Evolutionary conservation across 1,140 invertebrate genomes (phyloP).

Genomic region (Zaprionus nigranus): DNA sequence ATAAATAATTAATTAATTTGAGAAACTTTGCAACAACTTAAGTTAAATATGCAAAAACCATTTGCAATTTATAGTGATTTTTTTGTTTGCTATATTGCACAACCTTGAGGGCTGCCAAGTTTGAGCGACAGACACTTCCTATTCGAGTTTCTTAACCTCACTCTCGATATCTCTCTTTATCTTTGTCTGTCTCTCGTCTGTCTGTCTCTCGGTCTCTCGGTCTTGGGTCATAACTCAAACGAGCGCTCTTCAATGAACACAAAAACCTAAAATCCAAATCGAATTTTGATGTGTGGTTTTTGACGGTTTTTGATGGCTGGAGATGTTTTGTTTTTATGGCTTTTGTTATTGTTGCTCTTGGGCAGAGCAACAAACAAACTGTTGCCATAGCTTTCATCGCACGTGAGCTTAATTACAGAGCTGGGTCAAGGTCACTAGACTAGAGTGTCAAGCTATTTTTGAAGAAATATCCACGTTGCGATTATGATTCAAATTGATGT

Average conservation of each 20-base stretch:
- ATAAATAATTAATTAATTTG: conserved; percentile 8
- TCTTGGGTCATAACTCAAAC: conserved; percentile 29
- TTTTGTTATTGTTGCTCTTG: background rate
- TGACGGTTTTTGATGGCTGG: conserved; percentile 4
- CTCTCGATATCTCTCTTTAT: conserved; percentile 1
- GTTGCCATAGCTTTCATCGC: conserved; percentile 14
- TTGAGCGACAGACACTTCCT: conserved; percentile 35
- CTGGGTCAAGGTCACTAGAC: conserved; percentile 30
- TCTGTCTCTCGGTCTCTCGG: background rate
- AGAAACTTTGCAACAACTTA: background rate
- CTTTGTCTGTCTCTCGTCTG: background rate
- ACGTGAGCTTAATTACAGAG: conserved; percentile 5
- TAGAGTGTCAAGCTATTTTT: background rate
- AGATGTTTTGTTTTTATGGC: background rate
- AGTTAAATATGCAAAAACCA: conserved; percentile 20
- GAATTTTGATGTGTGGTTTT: conserved; percentile 17
- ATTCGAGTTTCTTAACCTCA: conserved; percentile 48
- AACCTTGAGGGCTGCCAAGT: conserved; percentile 37
- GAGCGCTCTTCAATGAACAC: conserved; percentile 18
- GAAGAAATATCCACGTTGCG: background rate
- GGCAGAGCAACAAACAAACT: conserved; percentile 1
- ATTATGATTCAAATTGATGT: background rate
- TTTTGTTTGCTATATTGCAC: background rate
- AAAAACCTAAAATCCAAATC: conserved; percentile 19
- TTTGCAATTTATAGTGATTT: background rate